Percentiles rank a stretch among this genome's conserved stretches.
These are phyloP conservation scores for Hypanus sabinus DNA, from an alignment of 2,113 vertebrate genomes.

Conservation along the genomic window DNA sequence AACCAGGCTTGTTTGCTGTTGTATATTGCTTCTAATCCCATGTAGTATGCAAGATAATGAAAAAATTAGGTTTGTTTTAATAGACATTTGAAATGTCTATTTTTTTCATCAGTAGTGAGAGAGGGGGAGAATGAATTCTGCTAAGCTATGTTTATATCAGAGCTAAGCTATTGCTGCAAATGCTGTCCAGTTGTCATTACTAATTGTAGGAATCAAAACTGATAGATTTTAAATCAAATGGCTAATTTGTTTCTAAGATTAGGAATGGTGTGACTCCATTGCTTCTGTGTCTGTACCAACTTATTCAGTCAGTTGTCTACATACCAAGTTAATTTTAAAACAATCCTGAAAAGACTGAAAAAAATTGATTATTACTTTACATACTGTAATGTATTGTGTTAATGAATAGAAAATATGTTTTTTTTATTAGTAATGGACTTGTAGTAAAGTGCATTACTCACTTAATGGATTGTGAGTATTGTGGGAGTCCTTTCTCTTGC, in stretches of 20 bases:
- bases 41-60: background rate
- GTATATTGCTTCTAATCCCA: background rate
- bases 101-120: background rate
- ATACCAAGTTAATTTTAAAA: too few species aligned
- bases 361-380: background rate
- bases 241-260: background rate
- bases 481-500: background rate
- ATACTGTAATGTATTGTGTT: background rate
- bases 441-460: background rate
- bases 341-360: background rate
- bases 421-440: background rate
- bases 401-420: background rate
- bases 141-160: background rate
- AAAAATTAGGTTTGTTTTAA: background rate
- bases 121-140: background rate
- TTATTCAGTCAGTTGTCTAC: too few species aligned
- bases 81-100: background rate
- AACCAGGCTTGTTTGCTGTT: background rate
- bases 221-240: background rate
- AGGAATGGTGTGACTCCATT: background rate
- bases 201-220: background rate
- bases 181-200: background rate
- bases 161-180: background rate
- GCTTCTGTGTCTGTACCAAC: too few species aligned
- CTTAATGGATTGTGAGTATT: background rate